Conservation (phyloP, 2,888 invertebrate genomes). For the Phania funesta region DNA sequence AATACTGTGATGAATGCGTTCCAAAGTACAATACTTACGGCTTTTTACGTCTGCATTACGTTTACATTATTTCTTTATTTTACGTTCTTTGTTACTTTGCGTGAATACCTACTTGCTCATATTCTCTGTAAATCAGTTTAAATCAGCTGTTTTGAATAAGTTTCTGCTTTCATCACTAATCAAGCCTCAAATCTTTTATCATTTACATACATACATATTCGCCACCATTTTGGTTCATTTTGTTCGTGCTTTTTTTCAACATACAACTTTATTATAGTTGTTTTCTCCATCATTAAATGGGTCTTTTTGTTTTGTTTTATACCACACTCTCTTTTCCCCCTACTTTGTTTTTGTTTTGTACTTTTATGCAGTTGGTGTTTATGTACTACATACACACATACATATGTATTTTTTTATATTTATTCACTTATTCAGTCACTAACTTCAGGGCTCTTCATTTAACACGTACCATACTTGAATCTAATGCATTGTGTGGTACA, state of each 20-base stretch:
- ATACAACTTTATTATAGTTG: slow-evolving; percentile 38
- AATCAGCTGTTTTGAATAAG: too few relatives aligned
- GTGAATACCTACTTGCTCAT: too few relatives aligned
- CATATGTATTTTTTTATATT: slow-evolving; percentile 46
- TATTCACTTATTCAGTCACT: slow-evolving; percentile 64
- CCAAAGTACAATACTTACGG: too few relatives aligned
- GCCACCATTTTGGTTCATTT: slow-evolving; percentile 27
- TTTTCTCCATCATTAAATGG: slow-evolving; percentile 32
- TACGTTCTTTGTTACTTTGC: too few relatives aligned
- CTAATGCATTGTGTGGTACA: slow-evolving; percentile 42
- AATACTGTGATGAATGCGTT: too few relatives aligned
- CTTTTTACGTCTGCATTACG: background rate
- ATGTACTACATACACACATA: too few relatives aligned
- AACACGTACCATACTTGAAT: slow-evolving; percentile 60
- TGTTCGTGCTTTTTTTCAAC: slow-evolving; percentile 14
- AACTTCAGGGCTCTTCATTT: slow-evolving; percentile 61
- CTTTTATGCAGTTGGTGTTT: slow-evolving; percentile 23
- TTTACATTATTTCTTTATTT: too few relatives aligned
- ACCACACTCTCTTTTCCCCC: slow-evolving; percentile 31
- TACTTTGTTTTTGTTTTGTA: slow-evolving; percentile 13
- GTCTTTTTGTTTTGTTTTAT: slow-evolving; percentile 45
- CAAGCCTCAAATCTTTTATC: slow-evolving; percentile 16
- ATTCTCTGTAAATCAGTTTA: too few relatives aligned
- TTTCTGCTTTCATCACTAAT: too few relatives aligned
- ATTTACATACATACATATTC: slow-evolving; percentile 2